phyloP scores from a whole-genome alignment of 2,888 invertebrate genomes.

The Drosophila mimetica region DNA sequence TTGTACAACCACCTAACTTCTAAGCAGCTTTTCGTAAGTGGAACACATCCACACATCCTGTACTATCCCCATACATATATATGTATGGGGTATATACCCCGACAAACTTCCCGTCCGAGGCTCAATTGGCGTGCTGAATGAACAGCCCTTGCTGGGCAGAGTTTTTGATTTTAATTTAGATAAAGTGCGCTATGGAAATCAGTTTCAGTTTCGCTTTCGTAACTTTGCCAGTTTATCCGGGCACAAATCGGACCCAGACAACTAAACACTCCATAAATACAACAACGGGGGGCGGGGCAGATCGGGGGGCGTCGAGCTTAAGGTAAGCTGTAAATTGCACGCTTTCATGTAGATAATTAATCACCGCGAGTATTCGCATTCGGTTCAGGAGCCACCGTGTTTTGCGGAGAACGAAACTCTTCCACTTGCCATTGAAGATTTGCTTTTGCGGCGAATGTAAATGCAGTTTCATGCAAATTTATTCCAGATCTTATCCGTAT shows the following conservation, averaged over 20 bases:
- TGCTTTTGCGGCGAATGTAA: conserved; percentile 65
- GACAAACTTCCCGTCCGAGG: conserved; percentile 4
- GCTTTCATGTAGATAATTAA: conserved; percentile 81
- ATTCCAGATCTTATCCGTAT: conserved; percentile 70
- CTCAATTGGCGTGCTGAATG: conserved; percentile 35
- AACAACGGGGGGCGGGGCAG: conserved; percentile 11
- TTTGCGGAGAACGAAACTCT: conserved; percentile 8
- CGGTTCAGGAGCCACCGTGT: conserved; percentile 13
- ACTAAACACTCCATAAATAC: conserved; percentile 78
- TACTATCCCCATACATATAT: background rate
- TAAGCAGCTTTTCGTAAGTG: background rate
- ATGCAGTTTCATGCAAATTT: conserved; percentile 72
- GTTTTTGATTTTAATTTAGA: conserved; percentile 77
- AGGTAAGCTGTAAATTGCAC: conserved; percentile 76
- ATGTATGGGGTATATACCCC: too few relatives aligned
- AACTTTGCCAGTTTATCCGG: conserved; percentile 62
- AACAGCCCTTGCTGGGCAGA: conserved; percentile 38
- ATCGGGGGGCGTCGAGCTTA: conserved; percentile 16
- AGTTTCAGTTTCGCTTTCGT: conserved; percentile 68
- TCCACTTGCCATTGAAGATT: conserved; percentile 26
- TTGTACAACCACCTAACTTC: background rate
- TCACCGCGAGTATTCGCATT: conserved; percentile 58
- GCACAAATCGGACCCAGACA: conserved; percentile 67
- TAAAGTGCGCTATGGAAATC: conserved; percentile 75
- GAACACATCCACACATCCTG: conserved; percentile 9